Evolutionary conservation across 2,113 vertebrate species (phyloP), one percentile per base, ranked within the genome.

Genomic region (Apodemus speciosus): DNA sequence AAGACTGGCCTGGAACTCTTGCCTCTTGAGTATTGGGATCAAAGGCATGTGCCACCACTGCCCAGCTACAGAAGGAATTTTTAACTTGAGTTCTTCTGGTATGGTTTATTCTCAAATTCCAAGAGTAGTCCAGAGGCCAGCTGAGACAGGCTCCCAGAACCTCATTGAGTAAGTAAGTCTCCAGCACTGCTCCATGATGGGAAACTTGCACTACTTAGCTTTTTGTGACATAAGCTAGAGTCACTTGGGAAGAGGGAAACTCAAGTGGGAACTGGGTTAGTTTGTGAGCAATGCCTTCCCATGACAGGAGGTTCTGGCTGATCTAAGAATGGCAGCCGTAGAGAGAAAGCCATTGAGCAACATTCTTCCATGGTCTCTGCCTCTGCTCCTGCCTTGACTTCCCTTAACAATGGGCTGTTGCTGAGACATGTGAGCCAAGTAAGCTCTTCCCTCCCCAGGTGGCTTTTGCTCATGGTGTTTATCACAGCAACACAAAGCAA

Each of bases 41-140:
- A 80, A 38, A 58, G 53, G 77, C 6, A 2, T 58, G 20, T n/a
- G 51, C 6, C 51, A 80, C 35, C 5, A 23, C n/a, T 15, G 51
- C 10, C 35, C 2, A 13, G 51, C 51, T 58, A 81, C 21, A 66
- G 71, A 85, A 84, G 40, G 3, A 83, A 43, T 46, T 49, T 88
- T 91, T 95, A 68, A 79, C 43, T 87, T 75, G 49, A 91, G 58
- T 38, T 89, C 30, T 38, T 95, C n/a, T 56, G 35, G 38, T 1
- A 2, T 14, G 25, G 30, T 20, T 95, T 94, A 60, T 69, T 88
- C 13, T 90, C 72, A 51, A 88, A 62, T 93, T 66, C 51, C 80
- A 38, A 72, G 38, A 46, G 13, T 64, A 43, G 32, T 56, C 40
- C 18, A 88, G 27, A 90, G 35, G 51, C 32, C 64, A 93, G 20